These are phyloP conservation scores for Orchesella flavescens DNA, from an alignment of 2,888 invertebrate genomes.

Conservation along the genomic window DNA sequence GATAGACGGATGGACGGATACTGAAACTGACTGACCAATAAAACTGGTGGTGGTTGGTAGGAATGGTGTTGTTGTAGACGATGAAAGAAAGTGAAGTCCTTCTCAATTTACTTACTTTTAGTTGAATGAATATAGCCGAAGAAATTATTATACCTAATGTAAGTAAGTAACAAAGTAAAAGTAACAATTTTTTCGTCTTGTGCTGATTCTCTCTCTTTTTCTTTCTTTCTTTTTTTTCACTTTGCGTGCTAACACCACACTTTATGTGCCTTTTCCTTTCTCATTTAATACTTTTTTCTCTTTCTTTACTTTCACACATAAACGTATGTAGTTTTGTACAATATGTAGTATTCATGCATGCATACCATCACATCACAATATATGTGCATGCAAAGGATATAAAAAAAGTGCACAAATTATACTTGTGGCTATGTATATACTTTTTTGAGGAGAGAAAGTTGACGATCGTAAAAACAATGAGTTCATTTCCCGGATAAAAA, in stretches of 20 bases:
- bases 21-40: not conserved
- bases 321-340: slow-evolving; percentile 6
- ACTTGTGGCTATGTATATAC: not conserved
- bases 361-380: slow-evolving; percentile 24
- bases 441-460: slow-evolving; percentile 32
- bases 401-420: not conserved
- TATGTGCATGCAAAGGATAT: not conserved
- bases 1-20: not conserved
- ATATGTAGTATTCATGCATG: not conserved
- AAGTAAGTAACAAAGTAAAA: slow-evolving; percentile 26
- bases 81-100: not conserved
- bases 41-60: not conserved
- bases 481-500: slow-evolving; percentile 52
- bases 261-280: slow-evolving; percentile 42
- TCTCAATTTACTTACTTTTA: slow-evolving; percentile 28
- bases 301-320: slow-evolving; percentile 26
- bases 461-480: slow-evolving; percentile 60
- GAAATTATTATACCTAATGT: slow-evolving; percentile 4
- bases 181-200: slow-evolving; percentile 17
- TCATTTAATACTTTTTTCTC: slow-evolving; percentile 27
- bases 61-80: not conserved
- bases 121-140: slow-evolving; percentile 31
- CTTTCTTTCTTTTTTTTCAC: slow-evolving; percentile 7
- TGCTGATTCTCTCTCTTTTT: too few relatives aligned
- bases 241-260: slow-evolving; percentile 54